Percentiles rank a stretch among this genome's conserved stretches.
phyloP scores from a whole-genome alignment of 2,888 invertebrate genomes.

The Sclerodermus sp. region DNA sequence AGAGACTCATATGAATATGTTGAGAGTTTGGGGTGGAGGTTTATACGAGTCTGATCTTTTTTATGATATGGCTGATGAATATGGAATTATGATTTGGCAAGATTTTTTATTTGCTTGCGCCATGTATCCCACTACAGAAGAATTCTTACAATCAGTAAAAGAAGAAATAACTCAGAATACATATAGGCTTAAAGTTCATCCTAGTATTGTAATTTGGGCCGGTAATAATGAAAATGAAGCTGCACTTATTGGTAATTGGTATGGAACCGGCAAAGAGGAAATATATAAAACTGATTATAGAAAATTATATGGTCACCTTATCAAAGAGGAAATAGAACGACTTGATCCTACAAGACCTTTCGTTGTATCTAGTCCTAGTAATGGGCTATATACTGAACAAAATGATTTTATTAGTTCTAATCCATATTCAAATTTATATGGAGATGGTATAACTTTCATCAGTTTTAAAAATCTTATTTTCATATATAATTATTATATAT shows the following conservation, averaged over 20 bases:
- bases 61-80: constrained; percentile 82
- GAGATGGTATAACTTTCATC: constrained; percentile 73
- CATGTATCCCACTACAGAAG: constrained; percentile 80
- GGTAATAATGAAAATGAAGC: constrained; percentile 97
- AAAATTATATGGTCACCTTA: constrained; percentile 77
- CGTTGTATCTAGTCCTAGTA: constrained; percentile 89
- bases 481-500: constrained; percentile 4
- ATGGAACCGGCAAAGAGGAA: constrained; percentile 58
- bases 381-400: constrained; percentile 72
- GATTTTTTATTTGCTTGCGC: constrained; percentile 97
- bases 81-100: constrained; percentile 95
- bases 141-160: constrained; percentile 73
- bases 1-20: constrained; percentile 85
- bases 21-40: constrained; percentile 99
- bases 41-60: constrained; percentile 89
- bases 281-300: constrained; percentile 77
- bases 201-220: constrained; percentile 88
- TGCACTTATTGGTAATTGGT: constrained; percentile 83
- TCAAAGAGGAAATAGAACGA: constrained; percentile 67
- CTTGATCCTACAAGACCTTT: constrained; percentile 70
- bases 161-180: constrained; percentile 82
- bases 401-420: constrained; percentile 78
- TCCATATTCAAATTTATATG: constrained; percentile 79
- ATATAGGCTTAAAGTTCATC: constrained; percentile 79
- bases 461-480: neutral